Base-by-base conservation (phyloP, 2,113 vertebrate genomes). In the Passer domesticus region DNA sequence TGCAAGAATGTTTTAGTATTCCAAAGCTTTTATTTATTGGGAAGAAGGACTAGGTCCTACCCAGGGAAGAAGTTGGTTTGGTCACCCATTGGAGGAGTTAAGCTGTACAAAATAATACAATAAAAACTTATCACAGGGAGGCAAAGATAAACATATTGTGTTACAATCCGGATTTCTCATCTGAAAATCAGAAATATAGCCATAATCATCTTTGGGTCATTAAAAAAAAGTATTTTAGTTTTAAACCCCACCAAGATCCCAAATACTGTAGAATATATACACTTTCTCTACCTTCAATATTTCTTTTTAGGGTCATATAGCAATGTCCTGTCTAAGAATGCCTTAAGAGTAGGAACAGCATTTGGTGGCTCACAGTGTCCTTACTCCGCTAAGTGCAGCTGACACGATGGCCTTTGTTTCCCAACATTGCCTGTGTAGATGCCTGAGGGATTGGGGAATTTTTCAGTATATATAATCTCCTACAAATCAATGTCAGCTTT, bases 401-500 rank as follows among this genome's bases (percentile, higher is more conserved):
- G 69, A 62, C 49, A 37, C 3, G 6, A 39, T 17, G 78, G 67
- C 53, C 67, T 94, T 90, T 91, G 70, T 91, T 79, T 79, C 53
- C 5, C 4, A 9, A 10, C 41, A 14, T 5, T 35, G 46, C 52
- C 19, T 25, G 22, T 53, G 33, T 17, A 52, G 77, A 55, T 74
- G 60, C 53, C 59, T 86, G 66, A 31, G 69, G 69, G 59, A 86
- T 50, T 12, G 68, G 49, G 80, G 44, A 80, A 63, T 52, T 83
- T 86, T 21, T 77, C 64, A 12, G 52, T 78, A 3, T 47, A 12
- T 39, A 11, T 55, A 50, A 89, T 60, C 68, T 64, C 47, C 86
- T 83, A n/a, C n/a, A 74, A 88, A 67, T 76, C 77, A 67, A 43
- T 30, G 44, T n/a, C 76, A 80, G 62, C 37, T 83, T 90, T 84